Conservation (phyloP, 30 jellyfish, hydroid and myxozoan genomes). For the Aurelia coerulea region DNA sequence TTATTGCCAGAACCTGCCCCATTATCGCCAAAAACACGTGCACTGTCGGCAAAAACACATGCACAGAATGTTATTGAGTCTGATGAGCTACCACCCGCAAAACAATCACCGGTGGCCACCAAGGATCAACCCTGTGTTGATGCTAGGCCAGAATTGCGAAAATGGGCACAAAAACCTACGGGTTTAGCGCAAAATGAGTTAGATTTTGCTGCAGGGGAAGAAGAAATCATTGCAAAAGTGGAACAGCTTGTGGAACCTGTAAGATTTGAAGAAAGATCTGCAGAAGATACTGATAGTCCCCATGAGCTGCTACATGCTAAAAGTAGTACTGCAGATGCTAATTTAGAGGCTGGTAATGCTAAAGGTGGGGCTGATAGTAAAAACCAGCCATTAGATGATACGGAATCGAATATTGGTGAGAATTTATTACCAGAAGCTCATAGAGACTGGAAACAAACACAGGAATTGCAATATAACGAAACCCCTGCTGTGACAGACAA, state of each 20-base stretch:
- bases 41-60: not conserved
- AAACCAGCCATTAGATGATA: too few species aligned
- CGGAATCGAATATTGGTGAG: too few species aligned
- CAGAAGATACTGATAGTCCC: too few species aligned
- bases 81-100: conserved; percentile 49
- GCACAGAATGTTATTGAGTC: conserved; percentile 8
- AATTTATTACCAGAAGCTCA: too few species aligned
- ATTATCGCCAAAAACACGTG: not conserved
- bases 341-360: too few species aligned
- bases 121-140: conserved; percentile 52
- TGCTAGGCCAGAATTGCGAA: conserved; percentile 27
- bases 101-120: conserved; percentile 60
- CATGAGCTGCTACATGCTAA: too few species aligned
- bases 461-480: not conserved
- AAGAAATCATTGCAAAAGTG: too few species aligned
- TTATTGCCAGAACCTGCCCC: not conserved
- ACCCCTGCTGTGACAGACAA: not conserved
- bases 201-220: conserved; percentile 30
- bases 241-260: too few species aligned
- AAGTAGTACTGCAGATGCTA: too few species aligned
- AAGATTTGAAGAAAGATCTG: too few species aligned
- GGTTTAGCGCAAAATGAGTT: not conserved
- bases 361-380: too few species aligned
- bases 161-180: not conserved
- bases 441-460: too few species aligned